phyloP scores from a whole-genome alignment of 2,888 invertebrate species.

The Chrysolina americana region DNA sequence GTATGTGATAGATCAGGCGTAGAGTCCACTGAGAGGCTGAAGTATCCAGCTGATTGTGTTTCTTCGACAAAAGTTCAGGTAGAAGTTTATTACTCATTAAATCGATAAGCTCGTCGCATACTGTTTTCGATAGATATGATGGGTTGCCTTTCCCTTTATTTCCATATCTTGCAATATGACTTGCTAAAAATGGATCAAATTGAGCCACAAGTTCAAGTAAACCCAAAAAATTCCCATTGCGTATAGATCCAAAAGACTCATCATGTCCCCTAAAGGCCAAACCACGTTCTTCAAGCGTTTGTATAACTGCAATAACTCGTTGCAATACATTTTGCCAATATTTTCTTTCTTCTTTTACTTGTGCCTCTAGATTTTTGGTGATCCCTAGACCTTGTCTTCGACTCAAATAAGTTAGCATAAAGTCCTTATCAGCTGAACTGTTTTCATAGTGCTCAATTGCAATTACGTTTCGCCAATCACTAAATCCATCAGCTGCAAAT shows the following conservation, averaged over 20 bases:
- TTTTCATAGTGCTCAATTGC: too few species aligned
- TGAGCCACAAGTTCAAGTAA: background rate
- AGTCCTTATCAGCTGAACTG: too few species aligned
- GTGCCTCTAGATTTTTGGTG: too few species aligned
- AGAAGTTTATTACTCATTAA: too few species aligned
- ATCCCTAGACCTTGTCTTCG: too few species aligned
- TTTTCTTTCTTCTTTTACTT: too few species aligned
- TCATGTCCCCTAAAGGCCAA: background rate
- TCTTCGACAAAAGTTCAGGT: too few species aligned
- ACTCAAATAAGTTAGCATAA: too few species aligned
- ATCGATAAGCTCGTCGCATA: background rate
- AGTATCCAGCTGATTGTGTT: too few species aligned
- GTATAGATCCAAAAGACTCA: background rate
- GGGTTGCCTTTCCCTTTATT: background rate
- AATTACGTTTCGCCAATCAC: too few species aligned
- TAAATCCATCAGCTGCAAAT: too few species aligned
- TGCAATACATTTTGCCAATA: too few species aligned
- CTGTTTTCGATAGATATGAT: background rate
- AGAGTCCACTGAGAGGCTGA: background rate
- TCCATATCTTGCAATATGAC: background rate
- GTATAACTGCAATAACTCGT: background rate
- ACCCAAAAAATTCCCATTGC: background rate
- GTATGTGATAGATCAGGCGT: background rate
- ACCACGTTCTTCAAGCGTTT: background rate
- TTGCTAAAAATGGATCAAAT: background rate